Conservation (phyloP, 2,113 vertebrate species). For the Plecturocebus donacophilus region DNA sequence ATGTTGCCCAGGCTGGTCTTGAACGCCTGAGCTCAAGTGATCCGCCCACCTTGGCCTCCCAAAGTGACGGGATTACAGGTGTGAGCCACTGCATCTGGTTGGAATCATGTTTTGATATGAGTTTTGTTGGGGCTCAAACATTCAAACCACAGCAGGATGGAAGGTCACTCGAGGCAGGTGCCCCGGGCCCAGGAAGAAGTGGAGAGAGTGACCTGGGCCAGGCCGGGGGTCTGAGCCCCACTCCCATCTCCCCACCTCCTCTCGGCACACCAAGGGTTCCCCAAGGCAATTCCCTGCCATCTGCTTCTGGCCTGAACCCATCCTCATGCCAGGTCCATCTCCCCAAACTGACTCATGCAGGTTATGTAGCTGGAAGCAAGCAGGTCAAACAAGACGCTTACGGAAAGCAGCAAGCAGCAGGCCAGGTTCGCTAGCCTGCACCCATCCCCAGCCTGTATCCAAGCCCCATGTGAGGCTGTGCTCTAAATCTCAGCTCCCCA, state of each 20-base stretch:
- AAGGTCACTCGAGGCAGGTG: neutral
- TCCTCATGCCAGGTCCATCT: fast-evolving
- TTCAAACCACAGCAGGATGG: neutral
- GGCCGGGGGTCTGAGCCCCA: neutral
- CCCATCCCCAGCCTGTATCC: fast-evolving
- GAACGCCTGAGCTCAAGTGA: too few relatives aligned
- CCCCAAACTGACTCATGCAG: fast-evolving
- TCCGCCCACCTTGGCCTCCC: too few relatives aligned
- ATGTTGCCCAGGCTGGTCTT: too few relatives aligned
- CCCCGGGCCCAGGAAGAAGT: neutral
- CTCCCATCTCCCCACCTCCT: neutral
- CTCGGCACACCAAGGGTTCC: neutral
- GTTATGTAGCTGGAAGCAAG: fast-evolving
- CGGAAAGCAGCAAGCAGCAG: fast-evolving
- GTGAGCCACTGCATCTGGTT: too few relatives aligned
- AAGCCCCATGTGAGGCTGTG: fast-evolving
- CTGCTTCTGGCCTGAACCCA: neutral
- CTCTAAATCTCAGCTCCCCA: fast-evolving
- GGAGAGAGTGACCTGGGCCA: neutral
- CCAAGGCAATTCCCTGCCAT: fast-evolving
- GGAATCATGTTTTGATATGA: too few relatives aligned
- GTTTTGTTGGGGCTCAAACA: neutral
- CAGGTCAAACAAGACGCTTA: fast-evolving
- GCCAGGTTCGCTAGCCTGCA: neutral
- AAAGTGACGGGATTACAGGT: too few relatives aligned